A percentile compares a stretch with the other conserved stretches of the same genome.
Conservation (phyloP, 1,140 invertebrate species). For the Marisa cornuarietis region DNA sequence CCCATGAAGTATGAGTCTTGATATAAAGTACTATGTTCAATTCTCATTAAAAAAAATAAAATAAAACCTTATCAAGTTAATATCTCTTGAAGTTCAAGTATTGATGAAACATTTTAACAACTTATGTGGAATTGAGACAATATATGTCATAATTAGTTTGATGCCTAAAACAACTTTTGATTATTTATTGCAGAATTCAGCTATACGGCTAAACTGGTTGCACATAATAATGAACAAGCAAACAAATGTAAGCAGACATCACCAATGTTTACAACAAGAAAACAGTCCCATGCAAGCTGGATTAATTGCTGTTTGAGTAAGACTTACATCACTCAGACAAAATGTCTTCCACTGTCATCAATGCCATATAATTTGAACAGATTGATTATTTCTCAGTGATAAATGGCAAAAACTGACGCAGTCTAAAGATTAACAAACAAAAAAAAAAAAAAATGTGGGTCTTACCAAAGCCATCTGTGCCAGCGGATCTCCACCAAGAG, state of each 20-base stretch:
- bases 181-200: no score
- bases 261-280: no score
- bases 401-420: neutral
- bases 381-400: neutral
- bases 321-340: no score
- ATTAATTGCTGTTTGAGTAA: no score
- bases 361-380: neutral
- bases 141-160: no score
- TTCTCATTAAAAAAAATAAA: neutral
- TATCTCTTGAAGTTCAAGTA: neutral
- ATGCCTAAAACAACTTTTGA: no score
- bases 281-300: no score
- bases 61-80: no score
- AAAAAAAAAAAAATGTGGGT: neutral
- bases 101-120: neutral
- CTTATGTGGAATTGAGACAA: neutral
- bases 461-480: constrained; percentile 92
- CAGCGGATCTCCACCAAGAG: constrained; percentile 87
- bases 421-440: neutral
- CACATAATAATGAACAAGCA: no score
- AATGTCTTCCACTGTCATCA: no score
- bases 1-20: neutral
- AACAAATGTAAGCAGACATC: no score
- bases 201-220: no score
- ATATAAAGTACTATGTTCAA: neutral